Percentiles rank a stretch among this genome's conserved stretches.
phyloP scores from a whole-genome alignment of 1,140 invertebrate species.

The Achroia grisella region DNA sequence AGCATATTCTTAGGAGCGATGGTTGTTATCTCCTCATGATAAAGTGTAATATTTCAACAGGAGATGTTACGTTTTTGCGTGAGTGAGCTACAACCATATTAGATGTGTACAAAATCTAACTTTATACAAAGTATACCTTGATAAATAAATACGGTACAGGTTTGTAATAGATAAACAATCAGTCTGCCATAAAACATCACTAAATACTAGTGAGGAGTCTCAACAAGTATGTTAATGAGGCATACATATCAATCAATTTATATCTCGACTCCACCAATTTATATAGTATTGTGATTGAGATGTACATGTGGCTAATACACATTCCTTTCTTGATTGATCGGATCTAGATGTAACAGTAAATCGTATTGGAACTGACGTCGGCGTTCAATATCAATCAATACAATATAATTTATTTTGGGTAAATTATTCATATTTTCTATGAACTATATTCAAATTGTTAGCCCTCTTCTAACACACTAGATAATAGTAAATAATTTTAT shows the following conservation, averaged over 20 bases:
- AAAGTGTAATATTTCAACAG: too few relatives aligned
- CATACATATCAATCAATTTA: conserved; percentile 43
- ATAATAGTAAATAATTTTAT: too few relatives aligned
- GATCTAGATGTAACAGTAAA: conserved; percentile 33
- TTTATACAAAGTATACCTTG: too few relatives aligned
- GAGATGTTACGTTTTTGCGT: too few relatives aligned
- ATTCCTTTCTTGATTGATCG: conserved; percentile 49
- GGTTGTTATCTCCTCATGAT: too few relatives aligned
- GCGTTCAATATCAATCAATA: conserved; percentile 5
- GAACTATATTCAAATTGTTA: too few relatives aligned
- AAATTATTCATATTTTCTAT: too few relatives aligned
- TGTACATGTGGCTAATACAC: conserved; percentile 29
- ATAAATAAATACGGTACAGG: too few relatives aligned
- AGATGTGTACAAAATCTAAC: too few relatives aligned
- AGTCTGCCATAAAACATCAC: background rate
- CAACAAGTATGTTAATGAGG: conserved; percentile 48
- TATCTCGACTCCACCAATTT: conserved; percentile 1
- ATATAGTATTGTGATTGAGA: conserved; percentile 42
- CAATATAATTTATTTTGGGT: background rate
- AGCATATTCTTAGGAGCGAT: too few relatives aligned
- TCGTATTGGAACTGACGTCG: conserved; percentile 6
- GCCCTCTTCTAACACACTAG: too few relatives aligned
- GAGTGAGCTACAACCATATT: too few relatives aligned
- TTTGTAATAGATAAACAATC: background rate
- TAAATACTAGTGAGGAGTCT: background rate